Conservation (phyloP, 2,888 invertebrate genomes). For the Phalera bucephala region DNA sequence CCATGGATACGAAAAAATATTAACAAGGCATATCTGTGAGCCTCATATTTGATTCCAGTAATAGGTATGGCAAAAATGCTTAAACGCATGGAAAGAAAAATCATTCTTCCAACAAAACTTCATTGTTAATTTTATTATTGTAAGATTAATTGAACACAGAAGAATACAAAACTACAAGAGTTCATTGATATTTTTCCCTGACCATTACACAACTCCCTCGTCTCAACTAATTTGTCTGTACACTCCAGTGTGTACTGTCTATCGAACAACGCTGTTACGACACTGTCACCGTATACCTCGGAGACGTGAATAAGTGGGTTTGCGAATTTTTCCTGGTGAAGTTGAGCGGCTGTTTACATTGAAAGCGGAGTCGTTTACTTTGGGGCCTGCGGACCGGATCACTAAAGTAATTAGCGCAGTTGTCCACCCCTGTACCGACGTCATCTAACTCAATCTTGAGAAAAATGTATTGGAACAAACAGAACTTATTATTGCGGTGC, state of each 20-base stretch:
- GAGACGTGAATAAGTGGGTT: slow-evolving; percentile 74
- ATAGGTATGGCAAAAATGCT: too few relatives aligned
- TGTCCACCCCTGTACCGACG: slow-evolving; percentile 51
- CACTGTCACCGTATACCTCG: slow-evolving; percentile 61
- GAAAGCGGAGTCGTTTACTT: slow-evolving; percentile 77
- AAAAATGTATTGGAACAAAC: slow-evolving; percentile 53
- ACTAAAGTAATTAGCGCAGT: slow-evolving; percentile 75
- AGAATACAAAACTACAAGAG: too few relatives aligned
- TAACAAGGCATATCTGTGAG: too few relatives aligned
- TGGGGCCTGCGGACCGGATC: slow-evolving; percentile 50
- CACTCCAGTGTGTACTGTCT: slow-evolving; percentile 19
- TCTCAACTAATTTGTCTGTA: too few relatives aligned
- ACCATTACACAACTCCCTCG: too few relatives aligned
- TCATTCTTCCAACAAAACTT: too few relatives aligned
- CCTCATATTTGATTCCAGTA: too few relatives aligned
- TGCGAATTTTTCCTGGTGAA: slow-evolving; percentile 75
- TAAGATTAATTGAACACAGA: too few relatives aligned
- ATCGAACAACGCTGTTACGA: slow-evolving; percentile 29
- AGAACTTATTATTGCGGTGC: slow-evolving; percentile 41
- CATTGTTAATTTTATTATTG: too few relatives aligned
- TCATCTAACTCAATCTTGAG: slow-evolving; percentile 53
- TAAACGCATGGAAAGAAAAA: too few relatives aligned
- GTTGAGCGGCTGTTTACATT: slow-evolving; percentile 75
- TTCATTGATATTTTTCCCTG: too few relatives aligned
- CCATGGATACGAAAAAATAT: too few relatives aligned